Evolutionary conservation across 2,797 vertebrate species (phyloP).

Genomic region (Nyctalus aviator): DNA sequence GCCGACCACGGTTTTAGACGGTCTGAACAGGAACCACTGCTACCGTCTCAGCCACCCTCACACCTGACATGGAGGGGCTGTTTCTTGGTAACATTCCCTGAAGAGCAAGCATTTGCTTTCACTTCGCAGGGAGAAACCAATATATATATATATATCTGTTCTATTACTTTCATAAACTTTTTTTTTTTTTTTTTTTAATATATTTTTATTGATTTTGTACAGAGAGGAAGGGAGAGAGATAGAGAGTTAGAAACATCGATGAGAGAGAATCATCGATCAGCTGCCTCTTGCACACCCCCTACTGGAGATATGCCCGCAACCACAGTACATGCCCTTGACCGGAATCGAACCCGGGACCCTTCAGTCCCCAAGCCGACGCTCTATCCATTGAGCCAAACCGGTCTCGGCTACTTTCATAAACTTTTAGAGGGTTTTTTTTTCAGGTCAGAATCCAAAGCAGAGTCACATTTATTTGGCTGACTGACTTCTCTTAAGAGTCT

Average conservation of each 20-base stretch:
- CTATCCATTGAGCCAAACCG: no score
- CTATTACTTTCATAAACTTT: background rate
- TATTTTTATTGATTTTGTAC: no score
- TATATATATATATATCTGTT: no score
- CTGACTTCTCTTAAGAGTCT: background rate
- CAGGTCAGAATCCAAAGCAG: background rate
- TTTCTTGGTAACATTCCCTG: background rate
- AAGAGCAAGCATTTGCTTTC: background rate
- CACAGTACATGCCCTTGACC: no score
- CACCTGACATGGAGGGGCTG: background rate
- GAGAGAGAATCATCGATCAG: no score
- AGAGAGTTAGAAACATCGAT: no score
- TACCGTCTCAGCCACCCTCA: background rate
- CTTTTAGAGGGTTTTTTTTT: background rate
- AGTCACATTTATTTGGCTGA: background rate
- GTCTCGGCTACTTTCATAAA: background rate
- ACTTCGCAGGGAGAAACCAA: background rate
- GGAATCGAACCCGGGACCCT: no score
- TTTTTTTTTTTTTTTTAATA: background rate
- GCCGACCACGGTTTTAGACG: background rate
- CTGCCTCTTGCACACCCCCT: no score
- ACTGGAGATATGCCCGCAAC: no score
- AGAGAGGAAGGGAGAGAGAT: no score
- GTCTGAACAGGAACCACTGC: background rate
- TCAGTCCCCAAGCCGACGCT: no score